These are phyloP conservation scores for Hirudo medicinalis DNA, from an alignment of 1,140 invertebrate genomes.

Conservation along the genomic window DNA sequence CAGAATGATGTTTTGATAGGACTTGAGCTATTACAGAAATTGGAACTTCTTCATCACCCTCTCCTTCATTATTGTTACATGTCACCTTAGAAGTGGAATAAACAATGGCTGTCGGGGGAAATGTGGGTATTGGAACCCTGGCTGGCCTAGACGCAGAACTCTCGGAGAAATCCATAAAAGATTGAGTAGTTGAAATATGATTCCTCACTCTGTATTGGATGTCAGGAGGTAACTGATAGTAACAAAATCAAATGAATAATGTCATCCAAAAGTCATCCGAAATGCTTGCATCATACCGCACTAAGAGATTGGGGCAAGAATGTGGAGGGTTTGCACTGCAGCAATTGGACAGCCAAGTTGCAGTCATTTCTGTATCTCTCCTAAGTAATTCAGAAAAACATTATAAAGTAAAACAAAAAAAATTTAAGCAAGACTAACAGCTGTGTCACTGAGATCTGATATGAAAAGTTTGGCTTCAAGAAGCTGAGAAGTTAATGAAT, in stretches of 20 bases:
- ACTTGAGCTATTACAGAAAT: conserved; percentile 84
- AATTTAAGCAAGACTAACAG: conserved; percentile 51
- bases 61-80: no score
- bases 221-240: conserved; percentile 66
- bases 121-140: conserved; percentile 64
- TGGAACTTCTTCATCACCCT: conserved; percentile 57
- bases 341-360: conserved; percentile 76
- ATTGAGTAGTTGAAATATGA: conserved; percentile 29
- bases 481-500: conserved; percentile 67
- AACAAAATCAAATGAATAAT: neutral
- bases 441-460: conserved; percentile 74
- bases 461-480: conserved; percentile 75
- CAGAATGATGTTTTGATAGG: conserved; percentile 54
- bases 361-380: conserved; percentile 87
- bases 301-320: conserved; percentile 83
- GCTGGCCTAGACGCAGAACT: neutral
- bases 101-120: conserved; percentile 74
- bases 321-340: conserved; percentile 86
- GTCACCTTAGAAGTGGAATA: conserved; percentile 50
- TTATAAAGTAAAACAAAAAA: conserved; percentile 13
- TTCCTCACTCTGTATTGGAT: conserved; percentile 66
- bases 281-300: conserved; percentile 47
- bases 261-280: conserved; percentile 16
- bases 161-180: conserved; percentile 54
- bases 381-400: conserved; percentile 47